phyloP scores from a whole-genome alignment of 2,888 invertebrate genomes.

The Catocala nupta region DNA sequence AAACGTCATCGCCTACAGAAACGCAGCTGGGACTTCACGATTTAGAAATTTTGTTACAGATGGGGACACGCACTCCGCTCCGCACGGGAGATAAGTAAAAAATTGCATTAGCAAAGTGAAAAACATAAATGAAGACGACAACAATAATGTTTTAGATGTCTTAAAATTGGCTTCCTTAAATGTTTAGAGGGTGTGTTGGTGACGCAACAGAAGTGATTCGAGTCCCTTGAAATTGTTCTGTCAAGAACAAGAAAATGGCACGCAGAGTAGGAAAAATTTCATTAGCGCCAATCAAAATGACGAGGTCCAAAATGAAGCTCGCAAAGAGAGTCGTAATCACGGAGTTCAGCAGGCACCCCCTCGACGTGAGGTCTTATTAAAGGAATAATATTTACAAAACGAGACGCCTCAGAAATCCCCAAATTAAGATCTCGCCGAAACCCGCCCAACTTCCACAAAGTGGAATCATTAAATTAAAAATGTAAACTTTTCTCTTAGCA shows the following conservation, averaged over 20 bases:
- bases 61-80: conserved; percentile 81
- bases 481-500: conserved; percentile 88
- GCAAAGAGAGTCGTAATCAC: conserved; percentile 87
- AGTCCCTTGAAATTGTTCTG: conserved; percentile 81
- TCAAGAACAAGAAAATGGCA: conserved; percentile 85
- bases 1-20: conserved; percentile 84
- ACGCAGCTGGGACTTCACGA: conserved; percentile 85
- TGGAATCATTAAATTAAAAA: conserved; percentile 89
- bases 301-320: conserved; percentile 86
- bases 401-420: conserved; percentile 88
- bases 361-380: conserved; percentile 87
- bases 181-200: conserved; percentile 79
- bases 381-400: conserved; percentile 88
- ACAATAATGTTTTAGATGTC: conserved; percentile 78
- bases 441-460: conserved; percentile 88
- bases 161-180: conserved; percentile 75
- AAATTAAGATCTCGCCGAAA: conserved; percentile 87
- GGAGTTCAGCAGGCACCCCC: conserved; percentile 85
- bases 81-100: conserved; percentile 81
- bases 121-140: conserved; percentile 81
- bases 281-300: conserved; percentile 88
- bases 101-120: conserved; percentile 85
- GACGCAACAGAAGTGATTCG: conserved; percentile 76
- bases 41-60: conserved; percentile 85
- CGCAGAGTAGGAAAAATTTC: conserved; percentile 85